Evolutionary conservation across 2,113 vertebrate genomes (phyloP).

Genomic region (Pogonocichla stellata): DNA sequence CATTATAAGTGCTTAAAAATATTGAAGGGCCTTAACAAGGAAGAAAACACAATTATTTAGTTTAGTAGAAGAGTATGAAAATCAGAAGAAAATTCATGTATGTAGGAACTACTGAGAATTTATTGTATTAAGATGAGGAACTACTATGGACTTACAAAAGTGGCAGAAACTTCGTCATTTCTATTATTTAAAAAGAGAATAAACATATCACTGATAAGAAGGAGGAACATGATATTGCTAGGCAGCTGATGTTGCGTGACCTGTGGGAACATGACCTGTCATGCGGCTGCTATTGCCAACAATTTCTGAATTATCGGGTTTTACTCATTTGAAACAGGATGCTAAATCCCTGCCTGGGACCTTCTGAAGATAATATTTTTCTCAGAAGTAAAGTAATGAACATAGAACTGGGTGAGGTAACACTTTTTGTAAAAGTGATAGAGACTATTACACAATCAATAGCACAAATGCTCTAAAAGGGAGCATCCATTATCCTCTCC

Average conservation of each 20-base stretch:
- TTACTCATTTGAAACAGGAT: neutral
- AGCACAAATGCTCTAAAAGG: neutral
- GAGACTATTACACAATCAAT: neutral
- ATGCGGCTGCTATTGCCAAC: neutral
- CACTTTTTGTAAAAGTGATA: neutral
- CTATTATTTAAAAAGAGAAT: neutral
- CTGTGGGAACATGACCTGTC: neutral
- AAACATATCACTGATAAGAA: neutral
- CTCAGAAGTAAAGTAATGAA: neutral
- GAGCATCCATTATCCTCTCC: neutral
- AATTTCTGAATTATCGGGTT: neutral
- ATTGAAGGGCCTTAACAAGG: neutral
- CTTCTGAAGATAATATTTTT: neutral
- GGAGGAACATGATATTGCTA: neutral
- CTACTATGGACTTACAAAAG: neutral
- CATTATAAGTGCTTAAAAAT: conserved; percentile 19
- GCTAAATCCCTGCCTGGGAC: neutral
- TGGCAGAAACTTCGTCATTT: neutral
- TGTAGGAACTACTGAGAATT: neutral
- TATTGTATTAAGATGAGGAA: neutral
- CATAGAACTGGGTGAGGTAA: neutral
- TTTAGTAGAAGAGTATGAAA: neutral
- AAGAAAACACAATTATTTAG: neutral
- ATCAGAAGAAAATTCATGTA: neutral
- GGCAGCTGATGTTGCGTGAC: neutral